Conservation (phyloP, 2,797 vertebrate genomes). For the Ceyx erithaca region DNA sequence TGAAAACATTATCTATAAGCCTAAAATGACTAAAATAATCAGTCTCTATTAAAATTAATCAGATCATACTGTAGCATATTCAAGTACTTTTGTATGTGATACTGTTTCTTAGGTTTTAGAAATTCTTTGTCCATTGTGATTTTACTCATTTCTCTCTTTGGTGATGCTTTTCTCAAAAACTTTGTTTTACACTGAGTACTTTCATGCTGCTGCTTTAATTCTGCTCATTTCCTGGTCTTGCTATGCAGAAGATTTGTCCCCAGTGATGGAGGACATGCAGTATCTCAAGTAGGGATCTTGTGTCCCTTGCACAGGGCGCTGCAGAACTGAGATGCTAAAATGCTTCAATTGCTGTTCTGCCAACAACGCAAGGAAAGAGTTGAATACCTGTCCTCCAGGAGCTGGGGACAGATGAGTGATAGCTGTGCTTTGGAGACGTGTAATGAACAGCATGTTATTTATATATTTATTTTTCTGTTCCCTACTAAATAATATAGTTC, state of each 20-base stretch:
- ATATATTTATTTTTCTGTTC: not conserved
- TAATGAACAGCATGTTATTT: not conserved
- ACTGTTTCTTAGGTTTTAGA: not conserved
- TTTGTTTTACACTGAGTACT: not conserved
- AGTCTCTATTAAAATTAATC: not conserved
- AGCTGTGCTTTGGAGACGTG: not conserved
- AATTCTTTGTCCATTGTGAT: fast-evolving
- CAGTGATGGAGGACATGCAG: not conserved
- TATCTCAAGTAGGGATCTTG: not conserved
- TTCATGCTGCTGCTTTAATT: not conserved
- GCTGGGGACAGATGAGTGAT: not conserved
- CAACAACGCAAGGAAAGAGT: not conserved
- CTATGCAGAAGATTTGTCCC: not conserved
- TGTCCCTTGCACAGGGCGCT: not conserved
- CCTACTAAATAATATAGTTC: not conserved
- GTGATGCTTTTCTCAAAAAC: not conserved
- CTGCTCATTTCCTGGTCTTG: not conserved
- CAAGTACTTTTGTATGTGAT: not conserved
- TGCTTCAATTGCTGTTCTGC: not conserved
- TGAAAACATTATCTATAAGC: not conserved
- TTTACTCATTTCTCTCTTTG: not conserved
- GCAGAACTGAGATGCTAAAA: not conserved
- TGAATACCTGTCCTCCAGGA: not conserved
- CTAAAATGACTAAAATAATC: not conserved
- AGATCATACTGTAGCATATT: not conserved